Percentiles rank a stretch among this genome's conserved stretches.
Conservation (phyloP, 2,113 vertebrate species). For the Pleuronectes platessa region DNA sequence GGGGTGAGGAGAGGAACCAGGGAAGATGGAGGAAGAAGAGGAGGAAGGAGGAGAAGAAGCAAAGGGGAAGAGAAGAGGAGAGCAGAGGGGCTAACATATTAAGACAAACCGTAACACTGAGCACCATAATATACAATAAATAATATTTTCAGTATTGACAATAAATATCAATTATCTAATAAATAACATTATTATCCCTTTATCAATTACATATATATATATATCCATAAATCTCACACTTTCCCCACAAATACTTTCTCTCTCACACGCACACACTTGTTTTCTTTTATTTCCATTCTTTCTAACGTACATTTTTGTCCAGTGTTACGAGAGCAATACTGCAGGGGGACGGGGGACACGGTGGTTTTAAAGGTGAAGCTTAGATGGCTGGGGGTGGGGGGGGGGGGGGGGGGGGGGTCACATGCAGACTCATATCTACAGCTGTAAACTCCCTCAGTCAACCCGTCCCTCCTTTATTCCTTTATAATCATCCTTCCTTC, state of each 20-base stretch:
- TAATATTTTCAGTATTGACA: slow-evolving; percentile 62
- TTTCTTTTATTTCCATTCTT: slow-evolving; percentile 1
- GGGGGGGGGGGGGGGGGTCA: slow-evolving; percentile 55
- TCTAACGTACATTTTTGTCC: slow-evolving; percentile 38
- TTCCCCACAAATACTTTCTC: slow-evolving; percentile 20
- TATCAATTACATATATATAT: slow-evolving; percentile 49
- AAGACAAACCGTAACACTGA: slow-evolving; percentile 70
- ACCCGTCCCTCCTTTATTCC: not conserved
- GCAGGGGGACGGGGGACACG: slow-evolving; percentile 39
- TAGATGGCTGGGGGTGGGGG: slow-evolving; percentile 45
- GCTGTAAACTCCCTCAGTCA: slow-evolving; percentile 53
- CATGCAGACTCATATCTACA: slow-evolving; percentile 80
- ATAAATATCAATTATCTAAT: slow-evolving; percentile 66
- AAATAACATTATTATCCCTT: slow-evolving; percentile 55
- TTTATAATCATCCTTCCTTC: not conserved
- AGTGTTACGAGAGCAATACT: slow-evolving; percentile 65
- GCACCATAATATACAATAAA: slow-evolving; percentile 72
- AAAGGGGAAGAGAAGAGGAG: slow-evolving; percentile 15
- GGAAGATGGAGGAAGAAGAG: not conserved
- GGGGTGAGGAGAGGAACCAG: slow-evolving; percentile 7
- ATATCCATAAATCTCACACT: slow-evolving; percentile 49
- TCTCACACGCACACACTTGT: not conserved
- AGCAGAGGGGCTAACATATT: slow-evolving; percentile 61
- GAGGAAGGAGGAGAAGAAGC: slow-evolving; percentile 9
- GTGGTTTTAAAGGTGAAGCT: slow-evolving; percentile 57